phyloP scores from a whole-genome alignment of 2,797 vertebrate genomes.

The Pipistrellus pygmaeus region DNA sequence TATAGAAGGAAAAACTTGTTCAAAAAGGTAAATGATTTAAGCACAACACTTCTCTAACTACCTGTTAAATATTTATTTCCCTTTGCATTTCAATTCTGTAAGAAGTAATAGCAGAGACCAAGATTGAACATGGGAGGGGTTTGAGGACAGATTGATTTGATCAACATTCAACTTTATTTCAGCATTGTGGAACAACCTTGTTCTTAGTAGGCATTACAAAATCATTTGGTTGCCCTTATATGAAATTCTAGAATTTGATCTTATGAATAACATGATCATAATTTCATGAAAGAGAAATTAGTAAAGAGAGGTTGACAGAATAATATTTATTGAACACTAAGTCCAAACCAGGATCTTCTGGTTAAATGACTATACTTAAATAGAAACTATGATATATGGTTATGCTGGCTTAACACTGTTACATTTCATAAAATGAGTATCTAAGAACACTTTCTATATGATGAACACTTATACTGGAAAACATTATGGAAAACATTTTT shows the following conservation, averaged over 20 bases:
- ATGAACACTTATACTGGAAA: neutral
- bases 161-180: conserved; percentile 35
- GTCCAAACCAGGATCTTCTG: conserved; percentile 6
- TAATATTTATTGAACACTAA: conserved; percentile 45
- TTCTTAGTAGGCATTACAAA: neutral
- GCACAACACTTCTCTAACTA: neutral
- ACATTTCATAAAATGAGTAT: conserved; percentile 39
- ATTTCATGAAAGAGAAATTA: conserved; percentile 50
- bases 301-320: conserved; percentile 25
- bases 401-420: neutral
- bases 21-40: conserved; percentile 41
- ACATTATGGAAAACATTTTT: conserved; percentile 29
- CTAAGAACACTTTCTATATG: conserved; percentile 10
- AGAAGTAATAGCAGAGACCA: neutral
- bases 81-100: conserved; percentile 7
- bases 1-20: neutral
- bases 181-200: conserved; percentile 6
- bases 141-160: neutral
- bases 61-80: neutral
- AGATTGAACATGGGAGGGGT: neutral
- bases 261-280: conserved; percentile 39
- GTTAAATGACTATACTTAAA: conserved; percentile 10
- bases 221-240: conserved; percentile 32
- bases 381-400: neutral
- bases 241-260: conserved; percentile 56